Conservation (phyloP, 1,140 invertebrate species). For the Colletes latitarsis region DNA sequence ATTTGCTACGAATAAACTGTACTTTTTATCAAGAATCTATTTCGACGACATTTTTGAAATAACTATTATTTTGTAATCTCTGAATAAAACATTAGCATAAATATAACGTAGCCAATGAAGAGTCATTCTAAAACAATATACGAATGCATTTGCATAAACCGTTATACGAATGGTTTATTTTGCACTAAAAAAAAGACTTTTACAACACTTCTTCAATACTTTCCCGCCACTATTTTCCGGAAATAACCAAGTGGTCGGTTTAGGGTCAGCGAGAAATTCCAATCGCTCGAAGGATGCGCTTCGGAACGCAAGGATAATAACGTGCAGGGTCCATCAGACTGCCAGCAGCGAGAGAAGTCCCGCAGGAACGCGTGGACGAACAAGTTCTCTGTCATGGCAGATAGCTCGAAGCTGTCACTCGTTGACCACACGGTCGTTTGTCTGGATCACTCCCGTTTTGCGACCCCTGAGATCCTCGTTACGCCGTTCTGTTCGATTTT, state of each 20-base stretch:
- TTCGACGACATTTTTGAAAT: no score
- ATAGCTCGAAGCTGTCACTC: conserved; percentile 75
- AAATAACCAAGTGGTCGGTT: conserved; percentile 12
- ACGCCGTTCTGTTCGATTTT: conserved; percentile 47
- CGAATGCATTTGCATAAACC: no score
- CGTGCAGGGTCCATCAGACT: conserved; percentile 46
- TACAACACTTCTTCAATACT: background rate
- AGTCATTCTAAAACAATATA: no score
- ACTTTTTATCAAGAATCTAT: no score
- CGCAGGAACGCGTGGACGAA: conserved; percentile 38
- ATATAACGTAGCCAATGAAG: no score
- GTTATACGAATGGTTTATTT: no score
- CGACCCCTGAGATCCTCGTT: conserved; percentile 56
- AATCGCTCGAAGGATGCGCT: conserved; percentile 53
- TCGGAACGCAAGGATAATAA: conserved; percentile 60
- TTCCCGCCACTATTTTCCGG: background rate
- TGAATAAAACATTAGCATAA: no score
- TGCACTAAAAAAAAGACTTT: background rate
- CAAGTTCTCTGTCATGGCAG: conserved; percentile 56
- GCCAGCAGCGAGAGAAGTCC: conserved; percentile 16
- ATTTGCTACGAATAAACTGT: no score
- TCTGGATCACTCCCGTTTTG: conserved; percentile 74
- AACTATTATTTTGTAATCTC: no score
- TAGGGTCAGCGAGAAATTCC: conserved; percentile 55
- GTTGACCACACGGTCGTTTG: conserved; percentile 76